Conservation (phyloP, 2,888 invertebrate genomes). For the Chrysolina oricalcia region DNA sequence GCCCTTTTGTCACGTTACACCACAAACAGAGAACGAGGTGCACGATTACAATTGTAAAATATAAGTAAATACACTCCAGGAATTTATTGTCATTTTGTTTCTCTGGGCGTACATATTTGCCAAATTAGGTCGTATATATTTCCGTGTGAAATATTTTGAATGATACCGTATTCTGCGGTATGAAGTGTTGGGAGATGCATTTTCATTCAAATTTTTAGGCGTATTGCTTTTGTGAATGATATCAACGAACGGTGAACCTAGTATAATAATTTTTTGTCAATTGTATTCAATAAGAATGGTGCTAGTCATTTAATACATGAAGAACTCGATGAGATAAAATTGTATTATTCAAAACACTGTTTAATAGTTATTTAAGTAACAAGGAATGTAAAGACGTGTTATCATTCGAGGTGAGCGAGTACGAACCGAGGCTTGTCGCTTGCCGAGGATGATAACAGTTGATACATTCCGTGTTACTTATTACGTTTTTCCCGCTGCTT, state of each 20-base stretch:
- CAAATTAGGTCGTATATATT: slow-evolving; percentile 50
- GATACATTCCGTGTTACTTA: too few species aligned
- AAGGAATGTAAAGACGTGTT: too few species aligned
- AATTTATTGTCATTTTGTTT: slow-evolving; percentile 56
- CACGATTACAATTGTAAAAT: slow-evolving; percentile 57
- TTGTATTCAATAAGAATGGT: not conserved
- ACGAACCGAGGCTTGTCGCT: too few species aligned
- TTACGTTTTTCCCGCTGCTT: too few species aligned
- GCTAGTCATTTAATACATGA: too few species aligned
- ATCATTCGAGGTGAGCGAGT: too few species aligned
- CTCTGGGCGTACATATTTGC: slow-evolving; percentile 58
- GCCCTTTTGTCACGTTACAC: slow-evolving; percentile 54
- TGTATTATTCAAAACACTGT: too few species aligned
- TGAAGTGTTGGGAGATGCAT: slow-evolving; percentile 21
- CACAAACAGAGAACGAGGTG: slow-evolving; percentile 54
- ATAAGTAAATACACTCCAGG: slow-evolving; percentile 55
- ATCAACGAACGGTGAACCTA: not conserved
- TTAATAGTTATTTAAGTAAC: too few species aligned
- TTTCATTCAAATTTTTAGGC: slow-evolving; percentile 24
- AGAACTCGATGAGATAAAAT: too few species aligned
- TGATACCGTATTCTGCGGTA: slow-evolving; percentile 21
- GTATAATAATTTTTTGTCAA: not conserved
- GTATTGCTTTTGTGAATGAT: not conserved
- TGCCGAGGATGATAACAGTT: too few species aligned
- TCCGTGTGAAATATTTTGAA: slow-evolving; percentile 49